Base-by-base conservation (phyloP, 2,888 invertebrate species). In the Artemia sinica region DNA sequence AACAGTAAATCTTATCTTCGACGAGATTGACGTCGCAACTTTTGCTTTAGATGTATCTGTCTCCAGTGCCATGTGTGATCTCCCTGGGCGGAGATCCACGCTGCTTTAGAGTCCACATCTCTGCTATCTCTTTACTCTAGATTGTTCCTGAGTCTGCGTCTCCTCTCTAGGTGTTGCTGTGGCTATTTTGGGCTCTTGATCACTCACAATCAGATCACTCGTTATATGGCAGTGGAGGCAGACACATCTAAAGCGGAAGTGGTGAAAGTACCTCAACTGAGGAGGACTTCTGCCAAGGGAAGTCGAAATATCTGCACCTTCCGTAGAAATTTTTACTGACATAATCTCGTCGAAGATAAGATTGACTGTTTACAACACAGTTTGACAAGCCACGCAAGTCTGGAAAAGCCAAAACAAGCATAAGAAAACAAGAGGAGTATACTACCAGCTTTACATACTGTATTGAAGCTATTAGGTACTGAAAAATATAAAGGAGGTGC, bases 371-470 rank as follows among this genome's bases (percentile, higher is more conserved):
- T 51, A 51, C n/a, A 51, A n/a, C 52, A 51, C 52, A 51, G 52
- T 51, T 51, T 51, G 52, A 51, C 52, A 51, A 51, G 52, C 52
- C 52, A 51, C 52, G n/a, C 52, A 51, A 51, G 52, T 51, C 52
- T 51, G 52, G 52, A 51, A 51, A 51, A 51, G 52, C 52, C 52
- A 51, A 51, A 51, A 51, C 52, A 51, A 51, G 52, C 11, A 51
- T 51, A n/a, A 51, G 52, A 51, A 51, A 51, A 51, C 52, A 51
- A 51, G 52, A 51, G 52, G 52, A 51, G 52, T 51, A 51, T 51
- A 51, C 52, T 51, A 51, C 52, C 52, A 51, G 52, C 11, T 51
- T 51, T 51, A 51, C 52, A 51, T 51, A 51, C 52, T 51, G 52
- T n/a, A 51, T 51, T 51, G 52, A n/a, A 51, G 52, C 52, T 51